phyloP scores from a whole-genome alignment of 1,140 invertebrate species.

The Drosophila miranda region DNA sequence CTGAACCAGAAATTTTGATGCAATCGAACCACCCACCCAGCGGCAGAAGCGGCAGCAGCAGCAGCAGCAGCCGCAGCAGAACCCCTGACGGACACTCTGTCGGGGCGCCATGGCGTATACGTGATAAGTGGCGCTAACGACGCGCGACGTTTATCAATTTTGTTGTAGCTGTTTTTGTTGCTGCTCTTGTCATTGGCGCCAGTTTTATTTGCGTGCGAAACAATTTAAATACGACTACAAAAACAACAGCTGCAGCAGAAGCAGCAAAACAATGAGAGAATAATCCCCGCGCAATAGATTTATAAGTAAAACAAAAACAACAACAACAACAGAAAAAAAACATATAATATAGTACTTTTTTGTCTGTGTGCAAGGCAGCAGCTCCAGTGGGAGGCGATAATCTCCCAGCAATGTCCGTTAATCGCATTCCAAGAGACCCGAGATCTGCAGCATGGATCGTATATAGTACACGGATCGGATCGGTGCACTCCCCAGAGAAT shows the following conservation, averaged over 20 bases:
- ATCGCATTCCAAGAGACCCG: slow-evolving; percentile 39
- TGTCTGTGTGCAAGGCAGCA: slow-evolving; percentile 1
- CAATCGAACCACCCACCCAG: slow-evolving; percentile 22
- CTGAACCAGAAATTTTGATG: too few species aligned
- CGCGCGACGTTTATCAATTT: slow-evolving; percentile 76
- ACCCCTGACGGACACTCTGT: slow-evolving; percentile 15
- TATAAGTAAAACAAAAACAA: slow-evolving; percentile 3
- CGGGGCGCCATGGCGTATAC: slow-evolving; percentile 70
- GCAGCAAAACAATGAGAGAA: slow-evolving; percentile 28
- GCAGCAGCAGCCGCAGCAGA: background rate
- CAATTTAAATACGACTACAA: slow-evolving; percentile 57
- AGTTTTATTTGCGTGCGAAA: slow-evolving; percentile 80
- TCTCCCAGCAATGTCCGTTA: slow-evolving; percentile 22
- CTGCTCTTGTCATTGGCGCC: slow-evolving; percentile 64
- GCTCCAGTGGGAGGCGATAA: slow-evolving; percentile 25
- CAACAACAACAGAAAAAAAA: background rate
- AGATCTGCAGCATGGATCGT: slow-evolving; percentile 13
- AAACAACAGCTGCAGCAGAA: slow-evolving; percentile 9
- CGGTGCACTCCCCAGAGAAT: too few species aligned
- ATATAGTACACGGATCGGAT: too few species aligned
- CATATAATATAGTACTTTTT: background rate
- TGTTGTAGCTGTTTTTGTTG: slow-evolving; percentile 26
- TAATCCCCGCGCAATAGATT: slow-evolving; percentile 30
- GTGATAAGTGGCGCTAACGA: slow-evolving; percentile 80
- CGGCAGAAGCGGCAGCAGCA: slow-evolving; percentile 1